Conservation (phyloP, 1,140 invertebrate species). For the Antheraea mylitta region DNA sequence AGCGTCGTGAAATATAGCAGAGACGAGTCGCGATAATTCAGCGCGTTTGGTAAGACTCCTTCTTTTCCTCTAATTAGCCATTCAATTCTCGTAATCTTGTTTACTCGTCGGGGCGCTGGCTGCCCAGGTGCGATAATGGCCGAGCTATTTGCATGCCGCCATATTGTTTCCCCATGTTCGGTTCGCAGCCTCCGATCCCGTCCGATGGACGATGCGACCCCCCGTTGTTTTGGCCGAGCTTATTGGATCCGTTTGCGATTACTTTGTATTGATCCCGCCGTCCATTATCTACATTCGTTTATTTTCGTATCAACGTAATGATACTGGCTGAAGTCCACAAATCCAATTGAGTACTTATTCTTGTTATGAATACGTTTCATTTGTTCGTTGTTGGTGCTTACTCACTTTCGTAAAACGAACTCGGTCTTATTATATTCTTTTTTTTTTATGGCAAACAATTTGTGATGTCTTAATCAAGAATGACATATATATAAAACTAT, state of each 20-base stretch:
- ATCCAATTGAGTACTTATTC: conserved; percentile 35
- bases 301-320: conserved; percentile 71
- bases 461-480: too few relatives aligned
- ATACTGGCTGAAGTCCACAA: conserved; percentile 54
- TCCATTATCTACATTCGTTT: conserved; percentile 77
- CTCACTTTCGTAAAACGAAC: background rate
- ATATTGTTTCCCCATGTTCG: conserved; percentile 75
- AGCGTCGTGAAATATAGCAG: conserved; percentile 73
- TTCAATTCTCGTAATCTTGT: conserved; percentile 77
- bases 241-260: conserved; percentile 76
- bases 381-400: conserved; percentile 3
- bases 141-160: conserved; percentile 77
- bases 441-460: background rate
- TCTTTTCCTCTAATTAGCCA: conserved; percentile 77
- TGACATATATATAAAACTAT: too few relatives aligned
- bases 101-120: conserved; percentile 66
- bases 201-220: conserved; percentile 54
- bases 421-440: background rate
- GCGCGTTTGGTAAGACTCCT: conserved; percentile 51
- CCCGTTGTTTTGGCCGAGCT: conserved; percentile 73
- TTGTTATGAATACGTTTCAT: conserved; percentile 3
- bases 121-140: conserved; percentile 77
- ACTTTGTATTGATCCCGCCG: conserved; percentile 75
- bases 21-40: conserved; percentile 70
- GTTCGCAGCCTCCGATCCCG: conserved; percentile 53